A percentile compares a stretch with the other conserved stretches of the same genome.
Evolutionary conservation across 2,888 invertebrate species (phyloP).

Genomic region (Catocala fraxini): DNA sequence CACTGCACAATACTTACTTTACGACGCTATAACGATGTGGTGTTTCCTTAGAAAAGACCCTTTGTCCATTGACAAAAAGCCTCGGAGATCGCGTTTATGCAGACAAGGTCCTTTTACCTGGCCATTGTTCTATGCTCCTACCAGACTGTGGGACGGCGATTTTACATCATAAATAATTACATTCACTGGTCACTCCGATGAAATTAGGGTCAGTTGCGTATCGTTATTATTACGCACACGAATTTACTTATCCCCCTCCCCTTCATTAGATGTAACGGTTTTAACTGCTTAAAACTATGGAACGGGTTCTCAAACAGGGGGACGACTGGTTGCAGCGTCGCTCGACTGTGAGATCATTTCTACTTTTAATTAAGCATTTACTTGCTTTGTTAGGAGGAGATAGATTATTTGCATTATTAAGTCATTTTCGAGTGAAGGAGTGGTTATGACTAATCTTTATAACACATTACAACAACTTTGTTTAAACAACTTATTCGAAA

Average conservation of each 20-base stretch:
- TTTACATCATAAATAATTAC: conserved; percentile 83
- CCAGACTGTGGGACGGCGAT: conserved; percentile 82
- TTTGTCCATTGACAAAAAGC: conserved; percentile 86
- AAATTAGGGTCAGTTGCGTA: conserved; percentile 82
- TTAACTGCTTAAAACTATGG: conserved; percentile 86
- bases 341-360: conserved; percentile 81
- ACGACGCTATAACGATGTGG: conserved; percentile 86
- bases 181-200: conserved; percentile 80
- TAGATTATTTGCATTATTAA: conserved; percentile 18
- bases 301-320: conserved; percentile 83
- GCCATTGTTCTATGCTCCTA: conserved; percentile 80
- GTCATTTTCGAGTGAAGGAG: background rate
- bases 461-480: no score
- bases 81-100: conserved; percentile 82
- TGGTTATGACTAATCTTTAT: background rate
- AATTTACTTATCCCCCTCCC: conserved; percentile 84
- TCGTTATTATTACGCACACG: conserved; percentile 78
- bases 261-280: conserved; percentile 88
- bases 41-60: conserved; percentile 85
- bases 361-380: conserved; percentile 76
- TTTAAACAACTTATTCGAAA: no score
- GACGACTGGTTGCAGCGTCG: conserved; percentile 76
- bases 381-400: conserved; percentile 23
- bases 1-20: conserved; percentile 84
- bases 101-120: conserved; percentile 83